These are phyloP conservation scores for Diadumene lineata DNA, from an alignment of 92 coral and sea anemone genomes.

Conservation along the genomic window DNA sequence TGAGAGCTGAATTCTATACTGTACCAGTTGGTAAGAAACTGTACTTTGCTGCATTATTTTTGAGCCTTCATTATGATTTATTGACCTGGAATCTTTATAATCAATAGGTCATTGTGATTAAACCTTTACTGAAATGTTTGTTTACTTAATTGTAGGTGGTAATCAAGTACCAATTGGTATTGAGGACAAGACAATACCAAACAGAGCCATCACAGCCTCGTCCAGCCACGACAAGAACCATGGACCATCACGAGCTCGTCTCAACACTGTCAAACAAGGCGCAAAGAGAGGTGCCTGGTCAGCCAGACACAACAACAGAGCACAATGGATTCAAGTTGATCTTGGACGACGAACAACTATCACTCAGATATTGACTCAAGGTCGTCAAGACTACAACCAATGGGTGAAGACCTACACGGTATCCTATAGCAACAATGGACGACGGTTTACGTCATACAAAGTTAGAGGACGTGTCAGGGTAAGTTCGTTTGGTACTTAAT, in stretches of 20 bases:
- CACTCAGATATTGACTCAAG: conserved; percentile 72
- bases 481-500: not conserved
- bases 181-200: conserved; percentile 46
- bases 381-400: conserved; percentile 67
- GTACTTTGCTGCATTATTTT: too few species aligned
- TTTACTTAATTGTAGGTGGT: conserved; percentile 23
- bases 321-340: conserved; percentile 46
- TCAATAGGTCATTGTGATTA: too few species aligned
- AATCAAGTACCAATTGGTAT: conserved; percentile 52
- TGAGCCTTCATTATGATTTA: too few species aligned
- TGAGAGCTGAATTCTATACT: conserved; percentile 30
- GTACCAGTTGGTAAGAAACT: conserved; percentile 35
- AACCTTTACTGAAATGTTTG: not conserved
- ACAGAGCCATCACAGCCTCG: conserved; percentile 35
- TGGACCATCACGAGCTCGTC: conserved; percentile 45
- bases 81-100: too few species aligned
- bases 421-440: conserved; percentile 66
- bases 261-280: conserved; percentile 31
- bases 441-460: conserved; percentile 52
- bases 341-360: conserved; percentile 46
- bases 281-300: conserved; percentile 56
- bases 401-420: conserved; percentile 64
- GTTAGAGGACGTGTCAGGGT: conserved; percentile 44
- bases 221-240: conserved; percentile 44
- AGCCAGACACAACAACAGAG: conserved; percentile 40